phyloP scores from a whole-genome alignment of 2,888 invertebrate genomes.

The Digitonthophagus gazella region DNA sequence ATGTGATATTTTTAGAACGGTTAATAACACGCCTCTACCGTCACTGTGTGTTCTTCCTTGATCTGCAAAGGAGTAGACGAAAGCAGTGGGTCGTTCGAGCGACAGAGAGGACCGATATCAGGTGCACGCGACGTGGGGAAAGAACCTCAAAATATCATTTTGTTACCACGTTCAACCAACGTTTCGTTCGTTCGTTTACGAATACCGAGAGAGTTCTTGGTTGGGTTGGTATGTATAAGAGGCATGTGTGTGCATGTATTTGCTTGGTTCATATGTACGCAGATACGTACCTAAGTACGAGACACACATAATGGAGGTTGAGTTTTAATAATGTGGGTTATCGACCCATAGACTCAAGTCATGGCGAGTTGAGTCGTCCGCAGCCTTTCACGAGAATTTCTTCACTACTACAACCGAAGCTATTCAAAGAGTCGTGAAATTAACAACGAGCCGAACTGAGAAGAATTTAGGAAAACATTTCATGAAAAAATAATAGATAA shows the following conservation, averaged over 20 bases:
- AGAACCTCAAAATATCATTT: background rate
- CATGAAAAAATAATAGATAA: no score
- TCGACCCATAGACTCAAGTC: slow-evolving; percentile 44
- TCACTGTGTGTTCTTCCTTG: slow-evolving; percentile 35
- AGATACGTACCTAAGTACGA: slow-evolving; percentile 29
- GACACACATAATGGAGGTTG: slow-evolving; percentile 47
- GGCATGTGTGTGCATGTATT: background rate
- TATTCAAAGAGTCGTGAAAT: no score
- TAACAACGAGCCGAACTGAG: no score
- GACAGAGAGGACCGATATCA: slow-evolving; percentile 15
- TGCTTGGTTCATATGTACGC: no score
- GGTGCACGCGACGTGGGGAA: slow-evolving; percentile 23
- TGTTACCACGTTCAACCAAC: background rate
- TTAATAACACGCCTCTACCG: slow-evolving; percentile 39
- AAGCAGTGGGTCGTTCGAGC: background rate
- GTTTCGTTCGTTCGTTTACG: no score
- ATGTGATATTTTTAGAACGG: slow-evolving; percentile 49
- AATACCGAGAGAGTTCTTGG: no score
- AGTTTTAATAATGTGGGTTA: slow-evolving; percentile 51
- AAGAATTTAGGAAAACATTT: no score
- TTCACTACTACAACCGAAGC: slow-evolving; percentile 6
- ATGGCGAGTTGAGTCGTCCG: slow-evolving; percentile 10
- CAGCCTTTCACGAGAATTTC: background rate
- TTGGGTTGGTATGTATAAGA: no score
- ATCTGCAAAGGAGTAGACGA: slow-evolving; percentile 30